Percentiles rank a stretch among this genome's conserved stretches.
phyloP scores from a whole-genome alignment of 2,113 vertebrate species.

The Antechinus flavipes region DNA sequence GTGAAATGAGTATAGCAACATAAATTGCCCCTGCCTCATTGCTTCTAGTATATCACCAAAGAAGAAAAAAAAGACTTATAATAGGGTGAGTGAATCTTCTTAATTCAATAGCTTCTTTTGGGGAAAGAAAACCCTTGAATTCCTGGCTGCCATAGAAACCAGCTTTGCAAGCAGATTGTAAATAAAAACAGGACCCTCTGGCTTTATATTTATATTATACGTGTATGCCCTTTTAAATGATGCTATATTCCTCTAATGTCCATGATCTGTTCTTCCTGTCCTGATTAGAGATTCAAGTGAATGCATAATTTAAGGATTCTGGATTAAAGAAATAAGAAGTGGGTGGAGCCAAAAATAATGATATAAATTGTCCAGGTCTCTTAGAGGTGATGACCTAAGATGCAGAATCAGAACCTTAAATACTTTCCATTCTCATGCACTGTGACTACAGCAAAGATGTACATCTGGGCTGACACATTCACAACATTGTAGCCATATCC shows the following conservation, averaged over 20 bases:
- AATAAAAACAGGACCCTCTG: slow-evolving; percentile 68
- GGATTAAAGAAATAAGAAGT: slow-evolving; percentile 60
- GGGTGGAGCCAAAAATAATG: not conserved
- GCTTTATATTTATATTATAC: slow-evolving; percentile 69
- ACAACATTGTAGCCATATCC: not conserved
- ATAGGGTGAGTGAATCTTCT: slow-evolving; percentile 68
- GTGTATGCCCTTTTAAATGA: slow-evolving; percentile 65
- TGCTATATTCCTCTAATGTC: slow-evolving; percentile 55
- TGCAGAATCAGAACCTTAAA: not conserved
- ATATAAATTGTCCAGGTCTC: slow-evolving; percentile 37
- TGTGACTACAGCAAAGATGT: not conserved
- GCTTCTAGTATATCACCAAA: slow-evolving; percentile 59
- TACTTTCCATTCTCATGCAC: not conserved
- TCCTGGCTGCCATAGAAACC: slow-evolving; percentile 81
- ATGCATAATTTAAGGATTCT: slow-evolving; percentile 59
- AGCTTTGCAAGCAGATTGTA: slow-evolving; percentile 64
- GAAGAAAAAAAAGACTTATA: slow-evolving; percentile 70
- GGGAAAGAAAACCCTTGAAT: not conserved
- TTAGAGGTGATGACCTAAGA: slow-evolving; percentile 5
- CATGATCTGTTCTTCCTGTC: slow-evolving; percentile 30
- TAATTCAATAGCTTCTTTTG: slow-evolving; percentile 67
- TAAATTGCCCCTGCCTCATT: slow-evolving; percentile 57
- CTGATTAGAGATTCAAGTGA: slow-evolving; percentile 40
- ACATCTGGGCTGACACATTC: not conserved
- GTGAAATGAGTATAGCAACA: not conserved